A percentile compares a stretch with the other conserved stretches of the same genome.
Evolutionary conservation across 2,888 invertebrate species (phyloP).

Genomic region (Serrognathus titanus): DNA sequence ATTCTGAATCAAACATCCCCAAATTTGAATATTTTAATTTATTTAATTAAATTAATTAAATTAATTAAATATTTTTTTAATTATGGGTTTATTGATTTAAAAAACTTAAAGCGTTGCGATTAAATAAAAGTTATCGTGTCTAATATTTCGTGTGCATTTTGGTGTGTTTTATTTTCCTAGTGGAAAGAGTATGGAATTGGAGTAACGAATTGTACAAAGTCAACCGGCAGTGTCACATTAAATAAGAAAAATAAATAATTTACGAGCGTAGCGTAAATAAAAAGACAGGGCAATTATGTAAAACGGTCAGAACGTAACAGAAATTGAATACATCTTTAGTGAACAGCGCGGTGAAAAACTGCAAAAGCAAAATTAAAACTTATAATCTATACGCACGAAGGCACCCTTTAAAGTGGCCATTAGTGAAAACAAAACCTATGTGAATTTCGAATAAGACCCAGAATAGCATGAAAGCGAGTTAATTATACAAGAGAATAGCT

Average conservation of each 20-base stretch:
- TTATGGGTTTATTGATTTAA: too few species aligned
- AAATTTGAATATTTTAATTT: too few species aligned
- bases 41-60: too few species aligned
- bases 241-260: conserved; percentile 16
- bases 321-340: conserved; percentile 19
- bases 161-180: too few species aligned
- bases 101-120: too few species aligned
- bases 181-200: too few species aligned
- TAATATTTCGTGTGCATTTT: too few species aligned
- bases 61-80: too few species aligned
- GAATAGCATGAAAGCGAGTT: conserved; percentile 48
- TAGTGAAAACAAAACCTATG: conserved; percentile 40
- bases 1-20: too few species aligned
- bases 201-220: too few species aligned
- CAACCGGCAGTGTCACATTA: conserved; percentile 8
- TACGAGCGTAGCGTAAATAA: conserved; percentile 12
- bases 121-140: too few species aligned
- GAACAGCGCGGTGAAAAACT: conserved; percentile 11
- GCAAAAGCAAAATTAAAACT: conserved; percentile 34
- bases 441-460: conserved; percentile 42
- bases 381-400: conserved; percentile 33
- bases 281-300: conserved; percentile 16
- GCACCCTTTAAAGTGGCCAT: conserved; percentile 40
- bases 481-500: conserved; percentile 48
- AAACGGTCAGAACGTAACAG: conserved; percentile 14